Percentiles rank a stretch among this genome's conserved stretches.
Conservation (phyloP, 2,113 vertebrate genomes). For the Scortum barcoo region DNA sequence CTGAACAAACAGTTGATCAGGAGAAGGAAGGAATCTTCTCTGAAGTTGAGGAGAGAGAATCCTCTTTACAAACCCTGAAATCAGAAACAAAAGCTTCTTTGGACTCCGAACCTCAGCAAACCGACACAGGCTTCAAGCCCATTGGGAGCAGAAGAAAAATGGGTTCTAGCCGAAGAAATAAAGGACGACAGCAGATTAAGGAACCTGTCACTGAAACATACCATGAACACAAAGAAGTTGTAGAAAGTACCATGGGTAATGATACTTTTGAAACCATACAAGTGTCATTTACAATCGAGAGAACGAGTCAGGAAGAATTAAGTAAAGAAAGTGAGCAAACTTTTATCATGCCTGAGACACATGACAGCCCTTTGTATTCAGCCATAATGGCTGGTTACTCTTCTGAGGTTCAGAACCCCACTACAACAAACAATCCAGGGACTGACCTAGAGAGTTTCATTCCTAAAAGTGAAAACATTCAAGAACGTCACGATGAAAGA, state of each 20-base stretch:
- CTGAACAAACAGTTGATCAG: constrained; percentile 18
- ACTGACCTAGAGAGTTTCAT: not conserved
- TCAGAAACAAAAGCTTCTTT: constrained; percentile 10
- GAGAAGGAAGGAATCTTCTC: not conserved
- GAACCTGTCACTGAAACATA: not conserved
- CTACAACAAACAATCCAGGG: not conserved
- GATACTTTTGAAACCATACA: not conserved
- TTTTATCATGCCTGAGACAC: not conserved
- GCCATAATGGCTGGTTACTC: not conserved
- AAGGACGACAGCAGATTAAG: constrained; percentile 21
- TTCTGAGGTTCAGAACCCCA: not conserved
- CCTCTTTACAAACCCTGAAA: constrained; percentile 7
- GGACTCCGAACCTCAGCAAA: constrained; percentile 9
- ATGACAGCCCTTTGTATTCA: not conserved
- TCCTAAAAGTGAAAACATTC: constrained; percentile 1
- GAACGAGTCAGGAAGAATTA: constrained; percentile 21
- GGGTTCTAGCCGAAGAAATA: constrained; percentile 56
- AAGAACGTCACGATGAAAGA: not conserved
- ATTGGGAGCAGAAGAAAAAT: constrained; percentile 59
- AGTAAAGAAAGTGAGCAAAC: not conserved
- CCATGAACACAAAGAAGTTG: constrained; percentile 46
- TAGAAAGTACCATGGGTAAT: not conserved
- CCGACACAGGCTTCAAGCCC: not conserved
- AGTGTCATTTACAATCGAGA: not conserved
- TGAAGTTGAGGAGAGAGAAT: not conserved